A percentile compares a stretch with the other conserved stretches of the same genome.
These are phyloP conservation scores for Geodia barretti DNA, from an alignment of 37 sponge, comb jelly and placozoan genomes.

Conservation along the genomic window DNA sequence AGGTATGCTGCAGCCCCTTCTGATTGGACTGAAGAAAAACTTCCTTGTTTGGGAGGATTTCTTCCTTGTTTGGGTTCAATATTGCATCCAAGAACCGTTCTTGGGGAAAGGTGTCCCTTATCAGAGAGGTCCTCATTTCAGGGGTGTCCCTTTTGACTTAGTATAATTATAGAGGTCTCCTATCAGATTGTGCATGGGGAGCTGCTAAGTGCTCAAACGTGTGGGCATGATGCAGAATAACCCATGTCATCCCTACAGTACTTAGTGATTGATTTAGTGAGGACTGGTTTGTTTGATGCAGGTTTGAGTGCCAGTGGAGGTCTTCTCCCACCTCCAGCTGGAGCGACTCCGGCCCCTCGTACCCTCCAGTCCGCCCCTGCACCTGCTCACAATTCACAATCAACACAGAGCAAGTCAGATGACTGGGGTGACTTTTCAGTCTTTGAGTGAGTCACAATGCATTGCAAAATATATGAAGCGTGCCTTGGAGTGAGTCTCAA, in stretches of 20 bases:
- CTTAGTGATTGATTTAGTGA: neutral
- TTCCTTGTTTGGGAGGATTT: no score
- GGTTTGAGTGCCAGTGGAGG: slow-evolving; percentile 29
- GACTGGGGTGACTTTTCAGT: slow-evolving; percentile 58
- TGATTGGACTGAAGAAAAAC: no score
- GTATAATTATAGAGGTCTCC: neutral
- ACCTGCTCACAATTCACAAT: neutral
- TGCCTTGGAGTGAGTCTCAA: no score
- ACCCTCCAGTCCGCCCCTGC: slow-evolving; percentile 20
- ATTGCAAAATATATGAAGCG: no score
- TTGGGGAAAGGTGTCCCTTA: no score
- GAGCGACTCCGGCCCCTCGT: slow-evolving; percentile 16
- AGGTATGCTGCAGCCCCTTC: neutral
- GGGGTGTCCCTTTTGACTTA: no score
- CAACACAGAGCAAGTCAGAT: slow-evolving; percentile 14
- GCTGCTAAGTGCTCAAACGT: neutral
- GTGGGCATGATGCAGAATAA: neutral
- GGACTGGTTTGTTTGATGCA: neutral
- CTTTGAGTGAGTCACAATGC: neutral
- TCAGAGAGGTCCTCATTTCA: no score
- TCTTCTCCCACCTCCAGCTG: slow-evolving; percentile 42
- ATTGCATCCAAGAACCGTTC: no score
- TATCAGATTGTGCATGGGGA: neutral
- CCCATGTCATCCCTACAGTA: neutral
- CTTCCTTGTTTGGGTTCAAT: neutral